These are phyloP conservation scores for Pelusios castaneus DNA, from an alignment of 2,113 vertebrate genomes.

Conservation along the genomic window DNA sequence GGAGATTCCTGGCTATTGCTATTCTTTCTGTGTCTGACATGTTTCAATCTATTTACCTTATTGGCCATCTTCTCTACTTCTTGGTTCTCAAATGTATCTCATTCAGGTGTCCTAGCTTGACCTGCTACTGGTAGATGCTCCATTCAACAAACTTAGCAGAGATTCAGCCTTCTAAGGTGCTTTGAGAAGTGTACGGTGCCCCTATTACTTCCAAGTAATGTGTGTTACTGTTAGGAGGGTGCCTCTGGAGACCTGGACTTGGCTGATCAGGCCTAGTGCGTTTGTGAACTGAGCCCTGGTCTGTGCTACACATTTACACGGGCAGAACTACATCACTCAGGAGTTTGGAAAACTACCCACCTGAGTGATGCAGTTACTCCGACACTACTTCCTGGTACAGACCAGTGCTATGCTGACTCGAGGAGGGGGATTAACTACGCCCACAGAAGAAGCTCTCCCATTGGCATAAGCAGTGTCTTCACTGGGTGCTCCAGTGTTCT, in stretches of 20 bases:
- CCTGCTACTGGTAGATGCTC: background rate
- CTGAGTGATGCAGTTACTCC: no score
- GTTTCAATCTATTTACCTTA: fast-evolving
- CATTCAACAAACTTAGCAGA: background rate
- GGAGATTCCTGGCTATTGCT: background rate
- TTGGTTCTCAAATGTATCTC: background rate
- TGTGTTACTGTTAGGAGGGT: background rate
- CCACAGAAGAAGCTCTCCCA: no score
- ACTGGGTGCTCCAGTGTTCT: no score
- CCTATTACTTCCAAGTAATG: background rate
- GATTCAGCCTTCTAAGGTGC: background rate
- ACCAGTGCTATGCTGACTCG: no score
- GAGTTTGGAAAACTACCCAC: no score
- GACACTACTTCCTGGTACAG: no score
- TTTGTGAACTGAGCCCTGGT: background rate
- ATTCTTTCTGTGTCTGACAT: fast-evolving
- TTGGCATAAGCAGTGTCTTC: no score
- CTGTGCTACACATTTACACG: no score
- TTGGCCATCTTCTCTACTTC: background rate
- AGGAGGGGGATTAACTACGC: no score
- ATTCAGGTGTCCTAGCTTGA: background rate
- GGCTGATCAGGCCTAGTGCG: background rate
- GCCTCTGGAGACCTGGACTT: background rate
- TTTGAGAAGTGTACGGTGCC: slow-evolving; percentile 34
- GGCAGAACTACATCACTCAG: no score